Percentiles rank a stretch among this genome's conserved stretches.
Conservation (phyloP, 2,797 vertebrate species). For the Myotis findleyi region DNA sequence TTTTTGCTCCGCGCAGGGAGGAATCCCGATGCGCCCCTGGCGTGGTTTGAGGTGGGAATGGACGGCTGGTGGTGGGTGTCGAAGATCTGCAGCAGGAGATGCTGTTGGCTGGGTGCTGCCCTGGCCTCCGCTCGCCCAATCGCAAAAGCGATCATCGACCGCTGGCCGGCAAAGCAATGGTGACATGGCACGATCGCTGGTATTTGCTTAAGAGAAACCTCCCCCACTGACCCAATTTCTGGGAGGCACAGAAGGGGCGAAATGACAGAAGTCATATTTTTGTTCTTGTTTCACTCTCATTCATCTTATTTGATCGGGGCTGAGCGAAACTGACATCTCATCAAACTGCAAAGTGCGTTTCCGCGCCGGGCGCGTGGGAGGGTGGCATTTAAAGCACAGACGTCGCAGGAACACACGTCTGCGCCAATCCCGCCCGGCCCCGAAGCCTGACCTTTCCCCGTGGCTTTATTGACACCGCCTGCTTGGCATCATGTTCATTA, state of each 20-base stretch:
- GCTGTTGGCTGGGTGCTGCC: not conserved
- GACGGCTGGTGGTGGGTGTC: not conserved
- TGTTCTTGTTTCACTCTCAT: conserved; percentile 89
- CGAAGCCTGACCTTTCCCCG: conserved; percentile 90
- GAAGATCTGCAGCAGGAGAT: not conserved
- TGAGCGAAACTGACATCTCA: conserved; percentile 91
- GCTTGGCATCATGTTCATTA: conserved; percentile 87
- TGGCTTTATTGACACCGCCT: conserved; percentile 87
- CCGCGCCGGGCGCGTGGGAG: conserved; percentile 84
- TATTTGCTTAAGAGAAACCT: conserved; percentile 88
- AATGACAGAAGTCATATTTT: conserved; percentile 89
- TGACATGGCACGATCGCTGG: conserved; percentile 84
- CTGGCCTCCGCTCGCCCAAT: not conserved
- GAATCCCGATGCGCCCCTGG: not conserved
- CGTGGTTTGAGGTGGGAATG: not conserved
- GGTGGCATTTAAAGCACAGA: conserved; percentile 91
- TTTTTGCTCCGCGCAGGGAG: not conserved
- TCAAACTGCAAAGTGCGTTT: conserved; percentile 88
- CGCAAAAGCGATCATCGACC: conserved; percentile 65
- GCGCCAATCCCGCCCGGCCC: conserved; percentile 85
- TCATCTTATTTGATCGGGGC: conserved; percentile 90
- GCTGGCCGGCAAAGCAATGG: conserved; percentile 81
- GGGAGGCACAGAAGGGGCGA: conserved; percentile 86
- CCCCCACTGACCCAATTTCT: conserved; percentile 86
- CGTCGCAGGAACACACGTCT: conserved; percentile 88